A percentile compares a stretch with the other conserved stretches of the same genome.
These are phyloP conservation scores for Plusia festucae DNA, from an alignment of 2,888 invertebrate species.

Conservation along the genomic window DNA sequence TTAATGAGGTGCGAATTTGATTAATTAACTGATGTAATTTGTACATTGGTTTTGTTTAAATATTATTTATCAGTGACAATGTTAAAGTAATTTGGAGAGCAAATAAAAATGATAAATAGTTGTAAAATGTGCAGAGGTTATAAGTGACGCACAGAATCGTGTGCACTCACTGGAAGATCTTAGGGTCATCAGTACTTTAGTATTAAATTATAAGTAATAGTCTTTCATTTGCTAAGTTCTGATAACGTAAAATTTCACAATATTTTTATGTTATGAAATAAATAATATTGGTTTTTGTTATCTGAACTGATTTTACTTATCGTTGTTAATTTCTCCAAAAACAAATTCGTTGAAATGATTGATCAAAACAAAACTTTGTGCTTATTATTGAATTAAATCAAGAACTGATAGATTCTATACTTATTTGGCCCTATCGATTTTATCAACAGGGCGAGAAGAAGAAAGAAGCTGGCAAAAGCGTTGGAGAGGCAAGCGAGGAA, in stretches of 20 bases:
- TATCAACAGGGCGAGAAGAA: slow-evolving; percentile 93
- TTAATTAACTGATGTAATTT: slow-evolving; percentile 56
- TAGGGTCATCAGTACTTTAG: slow-evolving; percentile 19
- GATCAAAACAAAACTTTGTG: too few species aligned
- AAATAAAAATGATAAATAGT: slow-evolving; percentile 40
- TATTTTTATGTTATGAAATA: neutral
- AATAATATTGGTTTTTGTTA: neutral
- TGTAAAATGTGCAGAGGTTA: slow-evolving; percentile 48
- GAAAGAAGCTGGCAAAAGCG: slow-evolving; percentile 97
- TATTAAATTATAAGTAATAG: slow-evolving; percentile 13
- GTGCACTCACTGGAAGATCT: slow-evolving; percentile 16
- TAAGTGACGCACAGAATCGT: slow-evolving; percentile 35
- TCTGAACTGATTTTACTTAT: too few species aligned
- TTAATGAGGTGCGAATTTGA: slow-evolving; percentile 44
- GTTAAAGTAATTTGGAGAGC: slow-evolving; percentile 41
- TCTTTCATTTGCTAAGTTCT: slow-evolving; percentile 12
- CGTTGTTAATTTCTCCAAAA: too few species aligned
- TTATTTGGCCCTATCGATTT: slow-evolving; percentile 86
- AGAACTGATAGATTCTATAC: slow-evolving; percentile 81
- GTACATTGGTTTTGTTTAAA: slow-evolving; percentile 38
- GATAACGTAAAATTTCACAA: slow-evolving; percentile 7
- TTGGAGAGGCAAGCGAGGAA: slow-evolving; percentile 97
- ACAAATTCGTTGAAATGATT: too few species aligned
- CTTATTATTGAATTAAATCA: neutral
- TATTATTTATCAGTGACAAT: slow-evolving; percentile 37